A percentile compares a stretch with the other conserved stretches of the same genome.
phyloP scores from a whole-genome alignment of 2,888 invertebrate species.

The Xanthia icteritia region DNA sequence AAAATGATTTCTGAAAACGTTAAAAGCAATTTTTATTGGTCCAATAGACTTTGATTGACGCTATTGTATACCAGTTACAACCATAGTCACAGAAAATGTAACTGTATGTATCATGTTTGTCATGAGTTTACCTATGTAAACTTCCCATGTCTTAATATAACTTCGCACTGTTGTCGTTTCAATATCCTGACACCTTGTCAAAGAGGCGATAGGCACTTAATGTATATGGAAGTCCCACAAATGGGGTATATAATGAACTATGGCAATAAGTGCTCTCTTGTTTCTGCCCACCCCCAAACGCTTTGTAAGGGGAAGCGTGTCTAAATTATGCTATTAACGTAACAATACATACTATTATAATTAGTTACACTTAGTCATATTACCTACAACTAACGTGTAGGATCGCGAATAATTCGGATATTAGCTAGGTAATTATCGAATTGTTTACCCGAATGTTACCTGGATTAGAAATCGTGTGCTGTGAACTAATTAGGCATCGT shows the following conservation, averaged over 20 bases:
- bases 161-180: slow-evolving; percentile 12
- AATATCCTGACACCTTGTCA: slow-evolving; percentile 42
- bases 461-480: slow-evolving; percentile 29
- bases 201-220: slow-evolving; percentile 24
- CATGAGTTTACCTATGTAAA: too few relatives aligned
- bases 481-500: slow-evolving; percentile 18
- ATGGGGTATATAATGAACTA: slow-evolving; percentile 27
- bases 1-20: neutral
- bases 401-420: slow-evolving; percentile 8
- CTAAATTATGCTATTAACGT: neutral
- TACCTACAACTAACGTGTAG: slow-evolving; percentile 23
- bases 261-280: slow-evolving; percentile 29
- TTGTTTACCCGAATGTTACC: slow-evolving; percentile 14
- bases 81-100: neutral
- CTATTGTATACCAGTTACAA: neutral
- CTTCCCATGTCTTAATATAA: slow-evolving; percentile 1
- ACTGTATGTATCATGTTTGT: neutral
- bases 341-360: slow-evolving; percentile 1
- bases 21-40: neutral
- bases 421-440: slow-evolving; percentile 36
- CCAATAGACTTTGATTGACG: neutral
- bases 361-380: slow-evolving; percentile 6
- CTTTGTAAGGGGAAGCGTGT: neutral
- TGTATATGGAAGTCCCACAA: slow-evolving; percentile 30
- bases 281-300: slow-evolving; percentile 8